Base-by-base conservation (phyloP, 2,797 vertebrate species). In the Mallotus villosus region DNA sequence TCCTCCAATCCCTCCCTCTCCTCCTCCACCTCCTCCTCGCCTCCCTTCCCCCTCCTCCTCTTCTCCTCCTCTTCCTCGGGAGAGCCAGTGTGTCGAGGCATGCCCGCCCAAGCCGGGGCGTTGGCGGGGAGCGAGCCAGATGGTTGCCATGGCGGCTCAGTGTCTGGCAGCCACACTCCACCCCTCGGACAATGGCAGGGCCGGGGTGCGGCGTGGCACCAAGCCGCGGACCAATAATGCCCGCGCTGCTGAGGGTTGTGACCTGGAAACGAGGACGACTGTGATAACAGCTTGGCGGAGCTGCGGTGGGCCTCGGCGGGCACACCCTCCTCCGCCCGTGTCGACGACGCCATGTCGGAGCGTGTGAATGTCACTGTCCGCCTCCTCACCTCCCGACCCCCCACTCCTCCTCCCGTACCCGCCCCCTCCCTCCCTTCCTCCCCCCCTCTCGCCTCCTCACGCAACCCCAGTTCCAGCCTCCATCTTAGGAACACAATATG, bases 151-250 rank as follows among this genome's bases (percentile, higher is more conserved):
- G 91, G 86, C 71, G 85, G 87, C 89, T 88, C 90, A 85, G 78
- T 73, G 81, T 88, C 86, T 86, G 67, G 78, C 76, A 87, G 89
- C 89, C 89, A 88, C 84, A 81, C 86, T 89, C 89, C 82, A 59
- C 88, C 88, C 72, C 87, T 87, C 41, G 83, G 89, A 91, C 90
- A 90, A 93, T 90, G 89, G 87, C 86, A 78, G 62, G 25, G 66
- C 78, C 29, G 83, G 83, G 83, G 79, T 76, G 84, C 84, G 82
- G 77, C 71, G 90, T 86, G 90, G 93, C 89, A 89, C 88, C 92
- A 92, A 91, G 89, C 92, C 88, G 92, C 89, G 92, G 91, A 89
- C 90, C 91, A 93, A 94, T 94, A 93, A 94, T 92, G 87, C 88
- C 79, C 82, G 87, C 87, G 91, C 92, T 87, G 84, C 91, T 90